Percentiles rank a stretch among this genome's conserved stretches.
phyloP scores from a whole-genome alignment of 2,113 vertebrate genomes.

The Tor tambroides region DNA sequence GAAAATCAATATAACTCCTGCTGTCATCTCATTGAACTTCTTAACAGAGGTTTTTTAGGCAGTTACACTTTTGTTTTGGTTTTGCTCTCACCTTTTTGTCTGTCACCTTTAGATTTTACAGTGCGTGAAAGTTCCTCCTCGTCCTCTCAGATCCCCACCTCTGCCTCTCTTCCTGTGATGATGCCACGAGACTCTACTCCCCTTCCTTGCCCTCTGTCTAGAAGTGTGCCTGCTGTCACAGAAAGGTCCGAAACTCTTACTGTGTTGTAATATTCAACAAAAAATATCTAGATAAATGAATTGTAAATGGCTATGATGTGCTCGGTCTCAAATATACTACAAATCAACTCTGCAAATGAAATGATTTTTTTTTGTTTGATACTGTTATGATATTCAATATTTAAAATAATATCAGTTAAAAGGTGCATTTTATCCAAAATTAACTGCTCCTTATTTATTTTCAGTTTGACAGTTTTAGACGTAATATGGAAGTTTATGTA shows the following conservation, averaged over 20 bases:
- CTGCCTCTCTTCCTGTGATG: constrained; percentile 77
- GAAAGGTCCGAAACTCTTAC: constrained; percentile 79
- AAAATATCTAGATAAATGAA: background rate
- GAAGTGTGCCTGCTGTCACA: constrained; percentile 74
- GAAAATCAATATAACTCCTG: background rate
- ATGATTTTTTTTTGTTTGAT: fast-evolving
- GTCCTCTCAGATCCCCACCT: constrained; percentile 61
- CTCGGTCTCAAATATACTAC: background rate
- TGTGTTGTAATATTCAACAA: background rate
- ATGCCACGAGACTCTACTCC: constrained; percentile 68
- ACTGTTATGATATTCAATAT: too few relatives aligned
- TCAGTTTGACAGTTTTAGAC: background rate
- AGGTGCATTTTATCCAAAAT: background rate
- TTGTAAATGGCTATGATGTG: background rate
- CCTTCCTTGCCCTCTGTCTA: constrained; percentile 70
- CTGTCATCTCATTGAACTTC: background rate
- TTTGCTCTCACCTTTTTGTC: background rate
- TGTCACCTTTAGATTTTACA: constrained; percentile 77
- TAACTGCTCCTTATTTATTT: background rate
- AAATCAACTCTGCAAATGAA: background rate
- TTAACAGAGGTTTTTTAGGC: background rate
- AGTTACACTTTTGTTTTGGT: background rate
- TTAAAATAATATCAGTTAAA: background rate
- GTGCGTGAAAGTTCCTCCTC: constrained; percentile 76
- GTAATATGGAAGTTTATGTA: background rate